Percentiles rank a stretch among this genome's conserved stretches.
Conservation (phyloP, 2,797 vertebrate species). For the Oreonectes daqikongensis region DNA sequence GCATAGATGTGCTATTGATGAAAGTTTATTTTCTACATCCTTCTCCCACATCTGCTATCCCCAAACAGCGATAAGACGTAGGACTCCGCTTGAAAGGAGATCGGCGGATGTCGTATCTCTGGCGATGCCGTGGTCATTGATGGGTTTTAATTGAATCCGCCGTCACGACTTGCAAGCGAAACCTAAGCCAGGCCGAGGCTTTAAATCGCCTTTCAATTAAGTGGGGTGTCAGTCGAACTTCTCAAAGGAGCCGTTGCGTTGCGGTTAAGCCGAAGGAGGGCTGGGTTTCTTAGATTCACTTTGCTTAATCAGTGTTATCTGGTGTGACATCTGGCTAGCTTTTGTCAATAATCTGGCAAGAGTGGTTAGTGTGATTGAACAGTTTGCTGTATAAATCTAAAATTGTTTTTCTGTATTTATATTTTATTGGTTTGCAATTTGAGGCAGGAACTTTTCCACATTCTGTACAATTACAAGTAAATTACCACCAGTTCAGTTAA, state of each 20-base stretch:
- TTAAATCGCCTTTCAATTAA: constrained; percentile 74
- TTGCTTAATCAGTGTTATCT: constrained; percentile 69
- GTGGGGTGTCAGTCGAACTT: constrained; percentile 64
- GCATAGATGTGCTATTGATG: constrained; percentile 55
- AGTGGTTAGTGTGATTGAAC: not conserved
- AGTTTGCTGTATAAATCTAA: not conserved
- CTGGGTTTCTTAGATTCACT: constrained; percentile 47
- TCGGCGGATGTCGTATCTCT: constrained; percentile 6
- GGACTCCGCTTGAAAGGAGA: not conserved
- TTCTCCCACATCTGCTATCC: constrained; percentile 15
- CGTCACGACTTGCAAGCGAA: constrained; percentile 59
- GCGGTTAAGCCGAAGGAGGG: not conserved
- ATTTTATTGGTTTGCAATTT: not conserved
- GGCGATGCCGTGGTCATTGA: constrained; percentile 39
- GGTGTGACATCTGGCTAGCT: constrained; percentile 20
- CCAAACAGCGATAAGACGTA: constrained; percentile 26
- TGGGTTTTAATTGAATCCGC: constrained; percentile 71
- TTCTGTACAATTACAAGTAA: not conserved
- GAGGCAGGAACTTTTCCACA: not conserved
- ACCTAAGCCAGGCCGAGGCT: constrained; percentile 65
- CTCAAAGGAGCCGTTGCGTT: constrained; percentile 41
- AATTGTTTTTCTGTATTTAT: not conserved
- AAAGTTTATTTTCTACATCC: constrained; percentile 56
- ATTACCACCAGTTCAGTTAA: not conserved
- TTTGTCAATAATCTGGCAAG: not conserved